These are phyloP conservation scores for Lucifuga dentata DNA, from an alignment of 2,113 vertebrate genomes.

Conservation along the genomic window DNA sequence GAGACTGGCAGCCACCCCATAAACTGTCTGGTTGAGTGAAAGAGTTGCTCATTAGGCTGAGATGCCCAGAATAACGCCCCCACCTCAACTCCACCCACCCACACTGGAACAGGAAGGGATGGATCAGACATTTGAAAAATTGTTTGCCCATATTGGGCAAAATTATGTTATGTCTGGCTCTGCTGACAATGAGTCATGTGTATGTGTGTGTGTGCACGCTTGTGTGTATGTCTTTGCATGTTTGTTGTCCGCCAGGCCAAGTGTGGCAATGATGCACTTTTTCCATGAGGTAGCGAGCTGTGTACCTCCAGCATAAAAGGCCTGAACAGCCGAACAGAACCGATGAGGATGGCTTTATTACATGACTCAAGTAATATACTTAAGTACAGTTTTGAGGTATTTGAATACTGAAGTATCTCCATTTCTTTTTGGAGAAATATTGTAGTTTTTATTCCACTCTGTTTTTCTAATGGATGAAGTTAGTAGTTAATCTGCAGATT, in stretches of 20 bases:
- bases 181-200: conserved; percentile 16
- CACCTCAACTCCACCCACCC: conserved; percentile 32
- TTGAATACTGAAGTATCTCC: too few relatives aligned
- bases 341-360: conserved; percentile 57
- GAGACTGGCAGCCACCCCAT: conserved; percentile 82
- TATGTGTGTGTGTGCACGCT: background rate
- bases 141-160: conserved; percentile 40
- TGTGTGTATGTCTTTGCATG: conserved; percentile 45
- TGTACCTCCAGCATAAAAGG: conserved; percentile 47
- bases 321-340: conserved; percentile 48
- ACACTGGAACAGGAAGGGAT: conserved; percentile 66
- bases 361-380: too few relatives aligned
- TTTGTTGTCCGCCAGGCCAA: conserved; percentile 54
- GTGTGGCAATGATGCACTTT: conserved; percentile 80
- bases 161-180: conserved; percentile 47
- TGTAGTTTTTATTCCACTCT: too few relatives aligned
- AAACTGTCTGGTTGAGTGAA: conserved; percentile 83
- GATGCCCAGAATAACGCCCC: conserved; percentile 58
- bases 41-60: conserved; percentile 82
- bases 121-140: conserved; percentile 67
- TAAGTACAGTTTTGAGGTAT: too few relatives aligned
- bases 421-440: too few relatives aligned
- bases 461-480: too few relatives aligned
- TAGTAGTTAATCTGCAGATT: too few relatives aligned
- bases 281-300: conserved; percentile 79